Base-by-base conservation (phyloP, 2,113 vertebrate species). In the Tragelaphus buxtoni region DNA sequence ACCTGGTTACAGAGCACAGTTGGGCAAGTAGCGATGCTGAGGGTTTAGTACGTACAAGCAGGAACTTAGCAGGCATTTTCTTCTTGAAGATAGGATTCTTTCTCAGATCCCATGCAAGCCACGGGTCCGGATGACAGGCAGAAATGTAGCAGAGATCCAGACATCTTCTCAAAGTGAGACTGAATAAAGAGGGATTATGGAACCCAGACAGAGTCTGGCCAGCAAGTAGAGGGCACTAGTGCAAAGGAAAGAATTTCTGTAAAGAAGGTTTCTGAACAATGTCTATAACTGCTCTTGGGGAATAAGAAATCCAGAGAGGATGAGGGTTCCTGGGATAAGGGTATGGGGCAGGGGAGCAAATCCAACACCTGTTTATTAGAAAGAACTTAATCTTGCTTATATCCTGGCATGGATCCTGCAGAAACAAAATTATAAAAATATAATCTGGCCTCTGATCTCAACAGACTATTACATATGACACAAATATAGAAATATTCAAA, bases 211-310 rank as follows among this genome's bases (percentile, higher is more conserved):
- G 84, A 51, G 51, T 61, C 45, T 89, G 45, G 84, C 20, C 28
- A 89, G 47, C 82, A 95, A 94, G 93, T 9, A 61, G 47, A 95
- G 63, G 87, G 55, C 35, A 65, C 79, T 69, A 17, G 86, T 14
- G 60, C 82, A 80, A 90, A 95, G 69, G 56, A 55, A 90, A 84
- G 79, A 22, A 45, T 32, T 88, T 81, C 65, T 87, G n/a, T 24
- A 47, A 58, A 49, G n/a, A 77, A 42, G 5, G 24, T 14, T 80
- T 82, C 39, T 35, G 82, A 53, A 11, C 42, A 58, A 8, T 18
- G 58, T 20, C 28, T 13, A 3, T 28, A 24, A 20, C 39, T 24
- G 85, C 39, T 91, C 9, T 49, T 56, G 53, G 45, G 45, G 32
- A 85, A 39, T 17, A 42, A 72, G 90, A 81, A 60, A 32, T 11